Evolutionary conservation across 2,113 vertebrate genomes (phyloP).

Genomic region (Myotis yumanensis): DNA sequence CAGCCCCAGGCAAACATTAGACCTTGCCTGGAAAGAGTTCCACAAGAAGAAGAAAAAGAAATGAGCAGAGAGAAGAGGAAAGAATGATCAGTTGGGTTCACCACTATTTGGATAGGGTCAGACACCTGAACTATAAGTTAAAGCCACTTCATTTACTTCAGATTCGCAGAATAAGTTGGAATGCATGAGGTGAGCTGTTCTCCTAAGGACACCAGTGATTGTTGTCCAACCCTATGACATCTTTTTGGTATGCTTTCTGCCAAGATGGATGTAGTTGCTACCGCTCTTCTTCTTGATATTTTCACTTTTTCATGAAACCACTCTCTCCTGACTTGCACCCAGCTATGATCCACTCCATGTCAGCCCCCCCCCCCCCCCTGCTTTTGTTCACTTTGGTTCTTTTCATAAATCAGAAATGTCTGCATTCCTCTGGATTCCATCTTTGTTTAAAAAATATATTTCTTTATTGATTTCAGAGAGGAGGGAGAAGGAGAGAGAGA

Average conservation of each 20-base stretch:
- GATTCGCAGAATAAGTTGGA: not conserved
- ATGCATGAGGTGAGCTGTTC: not conserved
- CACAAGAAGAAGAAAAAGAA: not conserved
- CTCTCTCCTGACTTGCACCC: not conserved
- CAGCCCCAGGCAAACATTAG: not conserved
- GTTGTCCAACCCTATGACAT: not conserved
- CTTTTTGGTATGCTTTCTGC: not conserved
- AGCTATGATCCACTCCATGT: not conserved
- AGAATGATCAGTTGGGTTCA: not conserved
- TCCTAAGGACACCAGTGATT: not conserved
- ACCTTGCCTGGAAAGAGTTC: not conserved
- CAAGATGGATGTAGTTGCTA: not conserved
- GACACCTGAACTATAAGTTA: not conserved
- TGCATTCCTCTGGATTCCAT: not conserved
- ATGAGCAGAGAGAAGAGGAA: not conserved
- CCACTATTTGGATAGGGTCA: not conserved
- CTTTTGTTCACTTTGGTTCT: not conserved
- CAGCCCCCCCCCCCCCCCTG: not conserved
- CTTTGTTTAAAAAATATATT: too few relatives aligned
- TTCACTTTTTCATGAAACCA: not conserved
- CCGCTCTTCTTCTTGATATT: not conserved
- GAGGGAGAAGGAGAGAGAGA: too few relatives aligned
- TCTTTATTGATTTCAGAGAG: too few relatives aligned
- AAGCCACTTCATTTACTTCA: not conserved
- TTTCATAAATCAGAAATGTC: not conserved